phyloP scores from a whole-genome alignment of 2,888 invertebrate genomes.

The Cacoxenus indagator region DNA sequence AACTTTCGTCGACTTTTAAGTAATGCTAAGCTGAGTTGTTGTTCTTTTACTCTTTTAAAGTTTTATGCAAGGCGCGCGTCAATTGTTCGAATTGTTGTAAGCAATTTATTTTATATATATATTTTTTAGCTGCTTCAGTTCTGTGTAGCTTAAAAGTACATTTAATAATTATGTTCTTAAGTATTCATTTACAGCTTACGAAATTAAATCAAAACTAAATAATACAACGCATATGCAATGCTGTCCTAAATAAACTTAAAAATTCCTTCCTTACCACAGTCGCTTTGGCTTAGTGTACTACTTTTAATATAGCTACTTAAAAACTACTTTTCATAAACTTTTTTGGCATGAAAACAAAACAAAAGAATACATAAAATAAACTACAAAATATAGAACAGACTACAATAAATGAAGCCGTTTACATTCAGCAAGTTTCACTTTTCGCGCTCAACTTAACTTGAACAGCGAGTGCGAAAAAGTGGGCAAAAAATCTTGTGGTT shows the following conservation, averaged over 20 bases:
- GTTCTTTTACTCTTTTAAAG: too few species aligned
- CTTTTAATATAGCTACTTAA: slow-evolving; percentile 9
- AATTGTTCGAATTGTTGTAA: too few species aligned
- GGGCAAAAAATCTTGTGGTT: slow-evolving; percentile 60
- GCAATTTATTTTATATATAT: too few species aligned
- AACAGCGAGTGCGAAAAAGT: not conserved
- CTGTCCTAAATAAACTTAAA: not conserved
- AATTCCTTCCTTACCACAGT: not conserved
- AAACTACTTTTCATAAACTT: slow-evolving; percentile 18
- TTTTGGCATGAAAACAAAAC: not conserved
- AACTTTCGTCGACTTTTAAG: not conserved
- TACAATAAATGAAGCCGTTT: not conserved
- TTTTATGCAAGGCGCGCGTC: too few species aligned
- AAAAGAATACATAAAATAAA: not conserved
- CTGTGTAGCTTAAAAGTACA: too few species aligned
- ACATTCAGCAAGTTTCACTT: slow-evolving; percentile 19
- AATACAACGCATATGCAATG: not conserved
- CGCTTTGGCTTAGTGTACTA: not conserved
- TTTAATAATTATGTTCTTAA: too few species aligned
- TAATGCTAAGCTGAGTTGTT: too few species aligned
- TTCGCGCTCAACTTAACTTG: not conserved
- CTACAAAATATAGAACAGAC: not conserved
- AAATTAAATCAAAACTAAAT: too few species aligned
- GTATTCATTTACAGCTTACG: too few species aligned
- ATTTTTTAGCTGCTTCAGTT: too few species aligned